Evolutionary conservation across 2,888 invertebrate species (phyloP), one percentile per base, ranked within the genome.

Genomic region (Phlogophora meticulosa): DNA sequence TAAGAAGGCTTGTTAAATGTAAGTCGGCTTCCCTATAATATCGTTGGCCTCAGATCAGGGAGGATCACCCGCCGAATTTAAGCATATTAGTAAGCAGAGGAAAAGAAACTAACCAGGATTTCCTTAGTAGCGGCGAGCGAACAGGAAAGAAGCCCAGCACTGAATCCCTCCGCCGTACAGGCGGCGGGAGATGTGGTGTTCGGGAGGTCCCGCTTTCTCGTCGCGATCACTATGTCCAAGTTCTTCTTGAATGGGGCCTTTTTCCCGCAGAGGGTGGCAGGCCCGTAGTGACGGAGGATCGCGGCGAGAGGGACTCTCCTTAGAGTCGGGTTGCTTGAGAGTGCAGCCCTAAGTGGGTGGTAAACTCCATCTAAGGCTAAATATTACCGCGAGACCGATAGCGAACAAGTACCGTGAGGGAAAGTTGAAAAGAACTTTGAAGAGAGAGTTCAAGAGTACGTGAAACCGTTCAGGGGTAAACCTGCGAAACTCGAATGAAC

Each of bases 361-460:
- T 96, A 96, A 96, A 96, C 91, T 94, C 92, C 93, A 92, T 93
- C 93, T 93, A 94, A 94, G 91, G 91, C 94, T 94, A 96, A 96
- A 96, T 96, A 96, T 93, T 82, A 91, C 92, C 95, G 93, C 93
- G 96, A 96, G 96, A 96, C 96, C 96, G 96, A 97, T 96, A 96
- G 96, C 96, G 93, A 95, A 94, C 93, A 96, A 96, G 96, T 96
- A 96, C 96, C 96, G 96, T 96, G 96, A 97, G 96, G 96, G 96
- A 97, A 97, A 97, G 96, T 93, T 96, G 96, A 96, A 96, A 96
- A 97, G 96, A 94, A 96, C 96, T 96, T 96, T 96, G 96, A 96
- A 96, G 95, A 96, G 91, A 93, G 93, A 94, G 93, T 94, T 92
- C 89, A 94, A 93, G 85, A 94, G 93, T 90, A 91, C 92, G 94